Conservation (phyloP, 1,140 invertebrate genomes). For the Drosophila leontia region DNA sequence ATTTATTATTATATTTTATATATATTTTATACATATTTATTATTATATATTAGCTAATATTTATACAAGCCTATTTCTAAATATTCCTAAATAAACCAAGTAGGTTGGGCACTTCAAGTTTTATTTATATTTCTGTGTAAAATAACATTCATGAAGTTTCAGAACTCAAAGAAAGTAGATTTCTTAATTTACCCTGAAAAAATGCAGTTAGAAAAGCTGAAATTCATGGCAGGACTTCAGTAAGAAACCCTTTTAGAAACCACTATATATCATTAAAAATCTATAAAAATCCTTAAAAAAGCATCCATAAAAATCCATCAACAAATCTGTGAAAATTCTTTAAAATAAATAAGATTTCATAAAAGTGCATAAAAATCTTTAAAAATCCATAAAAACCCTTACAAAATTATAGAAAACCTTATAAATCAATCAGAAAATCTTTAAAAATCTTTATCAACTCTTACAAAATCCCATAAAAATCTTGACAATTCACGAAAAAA, state of each 20-base stretch:
- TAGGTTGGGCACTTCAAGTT: neutral
- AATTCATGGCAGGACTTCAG: neutral
- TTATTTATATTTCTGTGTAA: neutral
- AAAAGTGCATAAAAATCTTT: neutral
- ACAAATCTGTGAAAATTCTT: neutral
- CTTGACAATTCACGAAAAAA: neutral
- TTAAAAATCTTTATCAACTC: neutral
- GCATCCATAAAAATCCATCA: too few relatives aligned
- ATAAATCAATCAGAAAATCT: neutral
- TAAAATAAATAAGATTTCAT: too few relatives aligned
- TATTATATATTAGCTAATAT: neutral
- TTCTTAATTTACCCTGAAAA: neutral
- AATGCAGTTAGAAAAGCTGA: neutral
- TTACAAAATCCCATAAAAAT: neutral
- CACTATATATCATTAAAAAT: neutral
- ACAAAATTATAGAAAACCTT: neutral
- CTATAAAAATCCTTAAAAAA: neutral
- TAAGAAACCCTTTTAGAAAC: neutral
- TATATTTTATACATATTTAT: too few relatives aligned
- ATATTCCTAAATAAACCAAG: neutral
- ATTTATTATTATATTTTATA: too few relatives aligned
- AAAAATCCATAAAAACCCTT: neutral
- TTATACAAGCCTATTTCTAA: too few relatives aligned
- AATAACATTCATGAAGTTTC: neutral
- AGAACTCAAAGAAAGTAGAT: neutral